Conservation (phyloP, 2,113 vertebrate genomes). For the Xiphias gladius region DNA sequence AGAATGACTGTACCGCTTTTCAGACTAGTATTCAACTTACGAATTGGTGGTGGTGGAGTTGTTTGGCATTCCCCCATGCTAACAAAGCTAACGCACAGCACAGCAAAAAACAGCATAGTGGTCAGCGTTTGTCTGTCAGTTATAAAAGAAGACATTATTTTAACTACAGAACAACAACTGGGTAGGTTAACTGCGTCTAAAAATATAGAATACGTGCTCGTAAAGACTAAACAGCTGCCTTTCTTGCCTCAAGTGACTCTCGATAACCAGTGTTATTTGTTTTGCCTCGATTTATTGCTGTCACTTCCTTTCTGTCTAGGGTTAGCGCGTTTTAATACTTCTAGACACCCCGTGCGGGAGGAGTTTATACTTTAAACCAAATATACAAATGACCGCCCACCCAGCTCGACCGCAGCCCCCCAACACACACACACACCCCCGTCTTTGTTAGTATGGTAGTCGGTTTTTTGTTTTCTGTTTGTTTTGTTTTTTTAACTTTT, state of each 20-base stretch:
- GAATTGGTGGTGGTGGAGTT: background rate
- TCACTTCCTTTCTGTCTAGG: slow-evolving; percentile 42
- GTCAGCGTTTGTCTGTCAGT: background rate
- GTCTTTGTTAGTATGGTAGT: background rate
- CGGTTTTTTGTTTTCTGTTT: background rate
- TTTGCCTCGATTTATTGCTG: background rate
- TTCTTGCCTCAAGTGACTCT: accelerated
- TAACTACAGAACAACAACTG: background rate
- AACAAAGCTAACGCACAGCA: slow-evolving; percentile 54
- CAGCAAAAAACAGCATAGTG: background rate
- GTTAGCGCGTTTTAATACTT: accelerated
- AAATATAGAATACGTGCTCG: background rate
- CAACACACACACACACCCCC: too few relatives aligned
- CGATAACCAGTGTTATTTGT: background rate
- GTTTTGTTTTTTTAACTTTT: background rate
- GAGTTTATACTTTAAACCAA: background rate
- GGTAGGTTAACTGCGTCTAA: background rate
- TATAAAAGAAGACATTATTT: background rate
- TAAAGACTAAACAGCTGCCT: too few relatives aligned
- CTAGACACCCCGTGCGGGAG: slow-evolving; percentile 30
- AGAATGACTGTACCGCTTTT: accelerated
- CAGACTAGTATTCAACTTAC: slow-evolving; percentile 36
- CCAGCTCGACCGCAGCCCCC: background rate
- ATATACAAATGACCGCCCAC: background rate
- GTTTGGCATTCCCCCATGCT: slow-evolving; percentile 52